Percentiles rank a stretch among this genome's conserved stretches.
Conservation (phyloP, 2,797 vertebrate genomes). For the Buphagus erythrorhynchus region DNA sequence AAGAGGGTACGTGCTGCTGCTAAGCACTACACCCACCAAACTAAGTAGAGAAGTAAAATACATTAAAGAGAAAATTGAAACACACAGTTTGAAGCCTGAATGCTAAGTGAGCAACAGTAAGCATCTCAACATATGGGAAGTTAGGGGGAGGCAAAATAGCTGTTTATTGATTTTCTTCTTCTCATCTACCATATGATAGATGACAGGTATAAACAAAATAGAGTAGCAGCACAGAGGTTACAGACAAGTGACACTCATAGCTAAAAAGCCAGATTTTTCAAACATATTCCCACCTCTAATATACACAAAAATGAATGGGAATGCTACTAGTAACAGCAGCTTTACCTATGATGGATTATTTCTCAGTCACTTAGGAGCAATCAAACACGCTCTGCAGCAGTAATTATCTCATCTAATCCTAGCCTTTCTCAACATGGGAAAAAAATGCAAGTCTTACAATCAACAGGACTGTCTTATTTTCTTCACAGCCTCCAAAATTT, state of each 20-base stretch:
- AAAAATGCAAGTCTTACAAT: neutral
- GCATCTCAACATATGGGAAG: neutral
- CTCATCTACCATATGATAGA: neutral
- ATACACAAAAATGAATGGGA: neutral
- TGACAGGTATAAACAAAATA: constrained; percentile 1
- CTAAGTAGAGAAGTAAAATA: neutral
- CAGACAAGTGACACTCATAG: neutral
- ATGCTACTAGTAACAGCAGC: neutral
- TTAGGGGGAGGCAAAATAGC: neutral
- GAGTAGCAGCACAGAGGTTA: neutral
- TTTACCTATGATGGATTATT: neutral
- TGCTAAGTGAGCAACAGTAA: neutral
- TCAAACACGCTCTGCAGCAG: neutral
- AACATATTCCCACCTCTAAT: neutral
- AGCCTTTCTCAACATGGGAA: neutral
- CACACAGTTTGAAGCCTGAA: neutral
- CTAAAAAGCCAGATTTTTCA: neutral
- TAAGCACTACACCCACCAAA: neutral
- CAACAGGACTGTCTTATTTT: neutral
- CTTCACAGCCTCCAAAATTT: neutral
- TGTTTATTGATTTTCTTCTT: neutral
- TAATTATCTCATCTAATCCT: neutral
- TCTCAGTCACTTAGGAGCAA: neutral
- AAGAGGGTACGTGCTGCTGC: neutral
- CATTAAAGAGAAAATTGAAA: neutral